Conservation (phyloP, 2,888 invertebrate species). For the Nipponacmea schrenckii region DNA sequence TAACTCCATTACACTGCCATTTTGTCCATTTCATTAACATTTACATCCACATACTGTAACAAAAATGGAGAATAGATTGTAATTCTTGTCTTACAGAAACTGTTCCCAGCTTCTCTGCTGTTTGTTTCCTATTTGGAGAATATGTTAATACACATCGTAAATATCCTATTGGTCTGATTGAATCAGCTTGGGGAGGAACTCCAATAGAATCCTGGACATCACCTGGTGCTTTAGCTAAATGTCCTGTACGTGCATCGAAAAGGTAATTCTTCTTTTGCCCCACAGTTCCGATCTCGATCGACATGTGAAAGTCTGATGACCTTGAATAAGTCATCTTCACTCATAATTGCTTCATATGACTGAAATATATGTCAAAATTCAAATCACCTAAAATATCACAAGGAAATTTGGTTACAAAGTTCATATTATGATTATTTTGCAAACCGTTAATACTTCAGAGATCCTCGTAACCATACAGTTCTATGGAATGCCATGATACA, state of each 20-base stretch:
- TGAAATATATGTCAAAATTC: too few species aligned
- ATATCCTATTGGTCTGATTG: constrained; percentile 54
- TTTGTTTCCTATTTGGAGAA: constrained; percentile 60
- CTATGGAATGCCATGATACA: constrained; percentile 57
- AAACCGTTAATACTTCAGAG: too few species aligned
- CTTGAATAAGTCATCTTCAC: too few species aligned
- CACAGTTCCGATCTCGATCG: too few species aligned
- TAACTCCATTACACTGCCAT: too few species aligned
- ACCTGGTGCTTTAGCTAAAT: constrained; percentile 34
- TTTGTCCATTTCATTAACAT: too few species aligned
- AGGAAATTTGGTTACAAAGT: too few species aligned
- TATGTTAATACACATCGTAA: constrained; percentile 47
- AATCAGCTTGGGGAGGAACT: constrained; percentile 47
- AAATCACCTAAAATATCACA: too few species aligned
- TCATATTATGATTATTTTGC: too few species aligned
- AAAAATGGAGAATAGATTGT: background rate
- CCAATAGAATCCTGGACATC: constrained; percentile 56
- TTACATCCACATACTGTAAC: background rate
- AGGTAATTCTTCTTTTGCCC: background rate
- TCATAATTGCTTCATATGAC: too few species aligned
- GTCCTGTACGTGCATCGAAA: background rate
- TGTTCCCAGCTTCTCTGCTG: constrained; percentile 51
- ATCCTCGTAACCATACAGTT: background rate
- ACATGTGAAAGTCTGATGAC: too few species aligned
- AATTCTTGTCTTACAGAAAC: constrained; percentile 30